Base-by-base conservation (phyloP, 2,113 vertebrate genomes). In the Mesitornis unicolor region DNA sequence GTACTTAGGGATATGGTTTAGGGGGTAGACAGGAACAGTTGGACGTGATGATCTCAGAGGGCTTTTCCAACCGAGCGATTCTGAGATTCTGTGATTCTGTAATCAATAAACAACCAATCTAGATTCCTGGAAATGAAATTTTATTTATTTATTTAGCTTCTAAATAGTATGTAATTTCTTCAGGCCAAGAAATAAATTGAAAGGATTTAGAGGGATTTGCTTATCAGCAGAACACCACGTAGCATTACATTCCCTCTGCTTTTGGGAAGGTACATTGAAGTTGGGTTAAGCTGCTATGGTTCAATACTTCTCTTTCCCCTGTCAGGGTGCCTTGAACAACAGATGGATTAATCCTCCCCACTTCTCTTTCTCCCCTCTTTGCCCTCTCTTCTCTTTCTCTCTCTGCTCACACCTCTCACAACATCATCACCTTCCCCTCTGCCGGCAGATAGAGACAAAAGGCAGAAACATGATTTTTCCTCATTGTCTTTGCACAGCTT, bases 161-260 rank as follows among this genome's bases (percentile, higher is more conserved):
- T 98, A 98, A 98, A 98, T 98, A 98, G 97, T 98, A 97, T 97
- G 94, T 98, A 96, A 98, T 98, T 98, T 98, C 97, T 98, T 96
- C 84, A 93, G 97, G 97, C 97, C 97, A 97, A 98, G 97, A 98
- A 98, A 98, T 98, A 98, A 98, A 98, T 98, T 98, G 98, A 98
- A 98, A 96, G 98, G 98, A 98, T 99, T 98, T 98, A 97, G 96
- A 95, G 79, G 98, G 98, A 98, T 98, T 99, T 98, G 97, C 98
- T 98, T 99, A 99, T 98, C 98, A 98, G 98, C 97, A 82, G 93
- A 98, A 98, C 94, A 98, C 97, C 97, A 97, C 89, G 75, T 97
- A 98, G 98, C 97, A 95, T 98, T 98, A 97, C 97, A 97, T 98
- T 98, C 94, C 97, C 96, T 69, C 95, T 93, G 98, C 97, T 98